These are phyloP conservation scores for Hypotaenidia okinawae DNA, from an alignment of 2,797 vertebrate species.

Conservation along the genomic window DNA sequence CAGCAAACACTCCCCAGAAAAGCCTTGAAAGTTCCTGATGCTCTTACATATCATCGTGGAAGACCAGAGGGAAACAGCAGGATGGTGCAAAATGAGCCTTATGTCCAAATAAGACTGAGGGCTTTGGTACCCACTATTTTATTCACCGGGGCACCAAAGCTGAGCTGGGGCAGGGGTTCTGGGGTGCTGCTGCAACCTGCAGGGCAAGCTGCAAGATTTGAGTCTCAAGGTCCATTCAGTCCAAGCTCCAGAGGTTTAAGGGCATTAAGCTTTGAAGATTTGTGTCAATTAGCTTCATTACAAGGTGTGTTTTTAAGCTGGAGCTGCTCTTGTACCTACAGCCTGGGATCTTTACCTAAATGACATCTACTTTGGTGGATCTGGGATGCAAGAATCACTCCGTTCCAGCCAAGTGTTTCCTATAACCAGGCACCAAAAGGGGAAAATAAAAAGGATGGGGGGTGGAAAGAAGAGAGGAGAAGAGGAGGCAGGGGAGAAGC, in stretches of 20 bases:
- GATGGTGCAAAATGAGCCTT: background rate
- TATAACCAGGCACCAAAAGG: background rate
- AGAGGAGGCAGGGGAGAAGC: background rate
- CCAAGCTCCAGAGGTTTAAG: background rate
- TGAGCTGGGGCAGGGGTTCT: background rate
- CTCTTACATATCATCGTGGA: background rate
- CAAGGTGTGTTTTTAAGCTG: background rate
- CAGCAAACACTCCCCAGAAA: background rate
- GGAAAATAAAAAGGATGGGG: background rate
- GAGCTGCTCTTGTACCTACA: background rate
- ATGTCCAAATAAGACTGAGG: background rate
- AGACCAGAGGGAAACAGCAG: background rate
- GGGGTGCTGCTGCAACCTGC: background rate
- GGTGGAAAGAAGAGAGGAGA: background rate
- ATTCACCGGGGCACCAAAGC: background rate
- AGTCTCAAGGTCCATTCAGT: background rate
- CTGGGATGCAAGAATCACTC: background rate
- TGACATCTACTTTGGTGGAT: fast-evolving
- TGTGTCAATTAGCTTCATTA: background rate
- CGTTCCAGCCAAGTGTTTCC: background rate
- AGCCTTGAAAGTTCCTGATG: background rate
- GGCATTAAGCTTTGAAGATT: background rate
- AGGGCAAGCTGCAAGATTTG: background rate
- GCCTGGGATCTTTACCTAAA: background rate
- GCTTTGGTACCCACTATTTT: background rate